A percentile compares a stretch with the other conserved stretches of the same genome.
Evolutionary conservation across 2,113 vertebrate genomes (phyloP).

Genomic region (Pterocles burchelli): DNA sequence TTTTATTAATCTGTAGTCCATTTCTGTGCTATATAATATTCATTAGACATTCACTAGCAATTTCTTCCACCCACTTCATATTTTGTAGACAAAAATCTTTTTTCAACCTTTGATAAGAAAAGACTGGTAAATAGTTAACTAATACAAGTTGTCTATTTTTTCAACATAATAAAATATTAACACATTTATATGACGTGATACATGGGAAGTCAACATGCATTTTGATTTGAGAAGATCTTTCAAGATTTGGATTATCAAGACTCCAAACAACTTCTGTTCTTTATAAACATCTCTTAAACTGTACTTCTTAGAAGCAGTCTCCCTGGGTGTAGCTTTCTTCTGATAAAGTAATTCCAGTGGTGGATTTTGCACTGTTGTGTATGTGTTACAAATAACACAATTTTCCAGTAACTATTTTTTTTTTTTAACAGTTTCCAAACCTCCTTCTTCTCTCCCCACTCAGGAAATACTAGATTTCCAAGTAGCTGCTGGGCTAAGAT

Average conservation of each 20-base stretch:
- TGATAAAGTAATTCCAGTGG: not conserved
- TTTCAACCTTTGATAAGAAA: not conserved
- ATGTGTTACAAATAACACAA: slow-evolving; percentile 20
- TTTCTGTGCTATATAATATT: slow-evolving; percentile 8
- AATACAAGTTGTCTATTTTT: not conserved
- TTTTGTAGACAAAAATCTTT: not conserved
- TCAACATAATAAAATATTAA: not conserved
- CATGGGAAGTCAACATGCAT: not conserved
- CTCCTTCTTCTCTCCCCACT: not conserved
- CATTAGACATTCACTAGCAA: not conserved
- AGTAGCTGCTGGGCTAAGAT: slow-evolving; percentile 35
- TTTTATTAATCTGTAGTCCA: slow-evolving; percentile 7
- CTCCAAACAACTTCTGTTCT: not conserved
- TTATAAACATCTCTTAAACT: slow-evolving; percentile 5
- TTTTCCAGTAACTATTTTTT: slow-evolving; percentile 26
- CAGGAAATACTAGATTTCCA: slow-evolving; percentile 60
- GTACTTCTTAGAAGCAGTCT: not conserved
- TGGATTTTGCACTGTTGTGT: not conserved
- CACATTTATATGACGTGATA: not conserved
- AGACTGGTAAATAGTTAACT: not conserved
- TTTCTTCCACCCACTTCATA: not conserved
- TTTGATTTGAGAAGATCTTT: not conserved
- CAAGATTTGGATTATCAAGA: not conserved
- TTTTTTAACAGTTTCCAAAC: not conserved
- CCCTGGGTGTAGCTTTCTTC: not conserved